Base-by-base conservation (phyloP, 2,797 vertebrate genomes). In the Glyptemys insculpta region DNA sequence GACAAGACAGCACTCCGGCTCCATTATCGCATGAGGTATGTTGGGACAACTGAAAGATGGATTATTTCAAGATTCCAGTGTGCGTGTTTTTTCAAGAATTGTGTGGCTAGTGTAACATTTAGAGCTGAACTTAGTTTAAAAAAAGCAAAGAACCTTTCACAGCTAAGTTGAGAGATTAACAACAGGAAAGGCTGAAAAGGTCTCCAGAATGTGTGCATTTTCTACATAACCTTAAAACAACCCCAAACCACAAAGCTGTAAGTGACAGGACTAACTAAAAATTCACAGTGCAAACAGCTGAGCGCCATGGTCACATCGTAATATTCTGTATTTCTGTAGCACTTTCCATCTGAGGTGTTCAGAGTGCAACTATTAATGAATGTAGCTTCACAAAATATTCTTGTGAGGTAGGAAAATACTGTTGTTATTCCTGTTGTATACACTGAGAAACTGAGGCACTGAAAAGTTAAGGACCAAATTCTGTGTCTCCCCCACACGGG, bases 21-120 rank as follows among this genome's bases (percentile, higher is more conserved):
- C 87, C 98, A 99, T 92, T 99, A 99, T 95, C 99, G 99, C 34
- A 99, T 99, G 99, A 99, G 99, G 99, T 99, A 98, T 96, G 98
- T 62, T 44, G 23, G 31, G 3, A 76, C 15, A 4, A 10, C 78
- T 49, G 34, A 14, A 15, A 92, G 86, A 23, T 4, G 3, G 15
- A 34, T 44, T 54, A 41, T 68, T n/a, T 59, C 31, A 16, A 23
- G 44, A 80, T 49, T 34, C 86, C 49, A 53, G 1, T 14, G 49
- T 37, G 3, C 49, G 31, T 31, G 11, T 78, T n/a, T 72, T 49
- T 59, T 27, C 10, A 53, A n/a, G 25, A 15, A 1, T 25, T 41
- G 7, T 10, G 3, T 34, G 12, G 27, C 1, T 88, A 31, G 12
- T 92, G 25, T 41, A 0, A 8, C 12, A 74, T 25, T 5, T 18